Base-by-base conservation (phyloP, 2,888 invertebrate genomes). In the Ophonus ardosiacus region DNA sequence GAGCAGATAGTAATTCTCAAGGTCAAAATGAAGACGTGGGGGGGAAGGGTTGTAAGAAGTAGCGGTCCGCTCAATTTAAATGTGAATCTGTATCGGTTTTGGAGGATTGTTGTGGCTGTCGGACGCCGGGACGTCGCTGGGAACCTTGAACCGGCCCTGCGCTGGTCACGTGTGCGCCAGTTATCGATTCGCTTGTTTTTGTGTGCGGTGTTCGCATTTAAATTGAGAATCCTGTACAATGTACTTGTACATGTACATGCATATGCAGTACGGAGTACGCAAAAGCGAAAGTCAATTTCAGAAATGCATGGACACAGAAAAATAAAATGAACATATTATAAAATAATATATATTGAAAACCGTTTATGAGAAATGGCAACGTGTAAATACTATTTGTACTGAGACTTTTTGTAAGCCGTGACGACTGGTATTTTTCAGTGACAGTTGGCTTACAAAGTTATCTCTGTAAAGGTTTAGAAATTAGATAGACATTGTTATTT, bases 351-450 rank as follows among this genome's bases (percentile, higher is more conserved):
- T 71, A n/a, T 76, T 71, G 76, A 83, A 43, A 83, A 76, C 76
- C 38, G 83, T 74, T 78, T 83, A 83, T 76, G 61, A 83, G 76
- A 83, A 63, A 84, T 84, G 84, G 84, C 57, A 80, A 63, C 40
- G 71, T 84, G 84, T 84, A 84, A 84, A 84, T 84, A 84, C 17
- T 84, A 84, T 84, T 84, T 84, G 84, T 84, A 84, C 65, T 78
- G 84, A 78, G 63, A 84, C 78, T 84, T 84, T 83, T 84, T 84
- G 84, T 84, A 84, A 84, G 84, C 84, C 84, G 65, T 40, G 78
- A 83, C 74, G 71, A 51, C 61, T 83, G 83, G 83, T 83, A 74
- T 83, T 83, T 83, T 74, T 59, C 15, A 83, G 18, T 74, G 51
- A 71, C 71, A 82, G 74, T 18, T 83, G 83, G 83, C 83, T 83